Evolutionary conservation across 2,888 invertebrate species (phyloP).

Genomic region (Strigamia transsilvanica): DNA sequence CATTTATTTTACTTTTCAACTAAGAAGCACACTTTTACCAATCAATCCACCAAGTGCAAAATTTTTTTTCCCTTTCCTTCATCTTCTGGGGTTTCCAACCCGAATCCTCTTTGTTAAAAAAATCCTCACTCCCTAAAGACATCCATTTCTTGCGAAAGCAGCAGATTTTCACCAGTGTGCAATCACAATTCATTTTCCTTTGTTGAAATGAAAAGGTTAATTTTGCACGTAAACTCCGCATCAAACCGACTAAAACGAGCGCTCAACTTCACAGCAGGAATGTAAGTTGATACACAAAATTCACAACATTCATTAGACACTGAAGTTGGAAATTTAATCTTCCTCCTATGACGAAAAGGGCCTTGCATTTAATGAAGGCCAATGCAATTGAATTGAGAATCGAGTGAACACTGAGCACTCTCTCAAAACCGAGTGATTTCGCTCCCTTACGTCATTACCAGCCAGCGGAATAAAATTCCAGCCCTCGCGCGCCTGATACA

Average conservation of each 20-base stretch:
- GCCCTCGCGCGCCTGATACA: not conserved
- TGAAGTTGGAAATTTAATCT: slow-evolving; percentile 21
- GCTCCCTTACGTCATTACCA: not conserved
- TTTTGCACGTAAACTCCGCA: not conserved
- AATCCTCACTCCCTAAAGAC: slow-evolving; percentile 11
- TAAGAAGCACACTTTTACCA: not conserved
- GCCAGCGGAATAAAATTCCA: not conserved
- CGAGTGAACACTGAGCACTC: not conserved
- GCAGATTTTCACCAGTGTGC: slow-evolving; percentile 16
- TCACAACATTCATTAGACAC: slow-evolving; percentile 42
- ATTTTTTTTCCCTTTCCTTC: not conserved
- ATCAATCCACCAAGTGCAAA: slow-evolving; percentile 32
- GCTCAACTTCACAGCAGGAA: slow-evolving; percentile 33
- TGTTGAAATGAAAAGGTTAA: slow-evolving; percentile 35
- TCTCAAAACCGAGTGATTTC: slow-evolving; percentile 20
- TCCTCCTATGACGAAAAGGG: not conserved
- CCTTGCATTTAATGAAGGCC: slow-evolving; percentile 34
- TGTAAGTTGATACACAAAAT: slow-evolving; percentile 30
- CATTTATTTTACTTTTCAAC: slow-evolving; percentile 18
- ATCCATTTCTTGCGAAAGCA: slow-evolving; percentile 8
- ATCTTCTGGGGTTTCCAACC: not conserved
- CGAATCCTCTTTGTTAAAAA: not conserved
- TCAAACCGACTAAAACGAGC: not conserved
- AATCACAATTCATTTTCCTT: slow-evolving; percentile 37
- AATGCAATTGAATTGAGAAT: slow-evolving; percentile 27